Base-by-base conservation (phyloP, 2,113 vertebrate genomes). In the Tychaedon coryphoeus region DNA sequence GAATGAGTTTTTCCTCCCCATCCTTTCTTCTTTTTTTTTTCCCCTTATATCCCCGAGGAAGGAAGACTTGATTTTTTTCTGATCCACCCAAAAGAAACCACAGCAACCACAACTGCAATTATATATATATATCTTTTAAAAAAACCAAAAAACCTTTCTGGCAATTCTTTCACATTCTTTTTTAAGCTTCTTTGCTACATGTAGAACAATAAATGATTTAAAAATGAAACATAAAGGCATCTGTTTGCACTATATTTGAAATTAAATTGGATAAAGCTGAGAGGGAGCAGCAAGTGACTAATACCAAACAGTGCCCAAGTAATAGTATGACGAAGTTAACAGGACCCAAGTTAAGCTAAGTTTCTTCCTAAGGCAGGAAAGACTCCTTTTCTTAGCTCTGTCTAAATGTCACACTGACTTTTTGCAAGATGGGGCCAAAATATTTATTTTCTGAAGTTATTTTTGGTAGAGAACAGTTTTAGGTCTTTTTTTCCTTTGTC, bases 151-250 rank as follows among this genome's bases (percentile, higher is more conserved):
- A 88, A 94, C 94, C 91, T 95, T 87, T 95, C 94, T 97, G 96
- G 96, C 96, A 95, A 95, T 96, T 77, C 81, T 87, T 93, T 96
- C 6, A 3, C 80, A 92, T 96, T 86, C 96, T 96, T 97, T 97
- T 92, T 96, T 94, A 95, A 96, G 95, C 91, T 81, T 71, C 92
- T 92, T 91, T 94, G 96, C 94, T 92, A 90, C 92, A 89, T 93
- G 96, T 92, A 96, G 90, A 95, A 90, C 97, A 95, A 97, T 95
- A 97, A 97, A 96, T 97, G 92, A 97, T 92, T 97, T 95, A 67
- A 97, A 97, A 95, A 97, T 90, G 92, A 96, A 97, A 93, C 92
- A 96, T 94, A 92, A 94, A 95, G 90, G 92, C 95, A 94, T 96
- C 93, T 97, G 96, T 88, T 88, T 94, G 70, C 85, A 79, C 94